Percentiles rank a stretch among this genome's conserved stretches.
These are phyloP conservation scores for Takifugu rubripes DNA, from an alignment of 2,797 vertebrate species.

Conservation along the genomic window DNA sequence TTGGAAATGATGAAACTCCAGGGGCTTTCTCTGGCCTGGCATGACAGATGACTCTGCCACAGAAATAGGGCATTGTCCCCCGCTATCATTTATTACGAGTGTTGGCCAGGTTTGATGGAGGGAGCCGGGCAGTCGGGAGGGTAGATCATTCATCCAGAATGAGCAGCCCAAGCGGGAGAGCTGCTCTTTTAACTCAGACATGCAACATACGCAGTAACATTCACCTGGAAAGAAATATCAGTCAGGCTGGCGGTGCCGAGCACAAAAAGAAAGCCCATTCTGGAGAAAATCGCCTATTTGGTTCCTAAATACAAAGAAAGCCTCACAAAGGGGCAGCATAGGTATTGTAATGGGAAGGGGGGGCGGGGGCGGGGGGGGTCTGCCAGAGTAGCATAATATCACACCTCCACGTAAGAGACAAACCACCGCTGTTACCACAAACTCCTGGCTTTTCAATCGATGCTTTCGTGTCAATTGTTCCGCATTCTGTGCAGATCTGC, in stretches of 20 bases:
- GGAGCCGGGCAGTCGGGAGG: conserved; percentile 63
- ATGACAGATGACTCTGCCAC: conserved; percentile 76
- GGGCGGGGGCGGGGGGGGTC: background rate
- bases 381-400: conserved; percentile 8
- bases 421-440: conserved; percentile 13
- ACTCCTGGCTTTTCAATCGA: conserved; percentile 27
- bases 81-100: conserved; percentile 80
- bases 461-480: conserved; percentile 18
- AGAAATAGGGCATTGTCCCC: conserved; percentile 82
- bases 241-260: conserved; percentile 5
- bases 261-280: conserved; percentile 5
- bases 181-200: conserved; percentile 30
- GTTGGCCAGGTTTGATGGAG: conserved; percentile 78
- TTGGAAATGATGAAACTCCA: conserved; percentile 76
- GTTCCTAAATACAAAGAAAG: conserved; percentile 9
- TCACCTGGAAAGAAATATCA: conserved; percentile 12
- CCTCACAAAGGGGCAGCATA: conserved; percentile 1
- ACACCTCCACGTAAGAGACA: conserved; percentile 14
- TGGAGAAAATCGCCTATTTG: conserved; percentile 8
- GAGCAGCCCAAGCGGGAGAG: conserved; percentile 50
- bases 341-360: background rate
- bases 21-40: conserved; percentile 72
- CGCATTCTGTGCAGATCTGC: conserved; percentile 37
- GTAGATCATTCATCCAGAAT: conserved; percentile 77
- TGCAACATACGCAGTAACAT: conserved; percentile 4